Evolutionary conservation across 2,888 invertebrate species (phyloP).

Genomic region (Octonoba sinensis): DNA sequence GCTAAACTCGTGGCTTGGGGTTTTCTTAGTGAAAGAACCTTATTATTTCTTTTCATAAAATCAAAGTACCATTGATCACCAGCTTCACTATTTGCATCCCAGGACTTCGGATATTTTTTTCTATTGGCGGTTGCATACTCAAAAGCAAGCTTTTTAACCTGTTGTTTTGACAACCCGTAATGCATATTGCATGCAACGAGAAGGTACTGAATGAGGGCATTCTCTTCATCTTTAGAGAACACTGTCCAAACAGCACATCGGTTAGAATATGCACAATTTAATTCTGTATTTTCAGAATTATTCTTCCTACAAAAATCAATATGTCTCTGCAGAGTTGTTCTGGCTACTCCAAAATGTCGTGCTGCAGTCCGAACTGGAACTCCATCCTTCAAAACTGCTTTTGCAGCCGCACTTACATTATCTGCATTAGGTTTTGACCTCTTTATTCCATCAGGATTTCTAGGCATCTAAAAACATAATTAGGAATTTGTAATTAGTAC

Average conservation of each 20-base stretch:
- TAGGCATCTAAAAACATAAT: too few relatives aligned
- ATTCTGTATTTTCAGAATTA: constrained; percentile 19
- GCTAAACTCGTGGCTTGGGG: constrained; percentile 23
- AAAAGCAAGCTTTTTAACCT: constrained; percentile 32
- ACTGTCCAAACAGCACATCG: constrained; percentile 31
- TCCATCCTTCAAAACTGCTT: too few relatives aligned
- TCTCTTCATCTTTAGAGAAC: constrained; percentile 15
- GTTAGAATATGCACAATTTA: constrained; percentile 21
- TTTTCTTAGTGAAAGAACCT: constrained; percentile 28
- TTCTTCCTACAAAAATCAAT: constrained; percentile 28
- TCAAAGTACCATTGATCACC: constrained; percentile 28
- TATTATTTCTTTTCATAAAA: constrained; percentile 29
- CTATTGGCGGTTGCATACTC: constrained; percentile 24
- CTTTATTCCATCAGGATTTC: too few relatives aligned
- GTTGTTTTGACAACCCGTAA: constrained; percentile 20
- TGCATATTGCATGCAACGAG: constrained; percentile 16
- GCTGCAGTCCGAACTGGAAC: constrained; percentile 31
- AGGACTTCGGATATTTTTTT: constrained; percentile 19
- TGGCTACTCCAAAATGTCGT: constrained; percentile 23
- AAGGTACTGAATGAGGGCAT: not conserved
- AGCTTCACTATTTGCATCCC: constrained; percentile 32
- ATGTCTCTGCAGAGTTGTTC: constrained; percentile 23
- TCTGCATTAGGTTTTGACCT: too few relatives aligned
- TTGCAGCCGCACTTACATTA: too few relatives aligned
- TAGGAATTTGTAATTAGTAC: too few relatives aligned